These are phyloP conservation scores for Drosophila helvetica DNA, from an alignment of 2,888 invertebrate genomes.

Conservation along the genomic window DNA sequence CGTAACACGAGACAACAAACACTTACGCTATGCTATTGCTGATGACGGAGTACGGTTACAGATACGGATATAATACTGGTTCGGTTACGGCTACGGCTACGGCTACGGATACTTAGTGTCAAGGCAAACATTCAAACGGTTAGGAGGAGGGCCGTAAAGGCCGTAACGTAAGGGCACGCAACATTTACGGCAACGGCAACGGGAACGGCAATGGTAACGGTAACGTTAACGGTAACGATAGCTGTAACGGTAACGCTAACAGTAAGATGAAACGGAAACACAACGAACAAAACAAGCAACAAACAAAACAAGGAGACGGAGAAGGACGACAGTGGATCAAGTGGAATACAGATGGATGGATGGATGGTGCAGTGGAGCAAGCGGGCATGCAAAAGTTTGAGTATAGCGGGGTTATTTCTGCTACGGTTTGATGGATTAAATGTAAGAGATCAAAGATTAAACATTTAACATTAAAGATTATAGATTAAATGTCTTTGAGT, in stretches of 20 bases:
- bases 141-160: slow-evolving; percentile 32
- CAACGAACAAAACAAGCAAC: slow-evolving; percentile 6
- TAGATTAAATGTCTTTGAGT: neutral
- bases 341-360: slow-evolving; percentile 7
- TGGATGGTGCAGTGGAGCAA: neutral
- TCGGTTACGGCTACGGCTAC: slow-evolving; percentile 33
- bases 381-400: neutral
- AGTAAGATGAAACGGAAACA: slow-evolving; percentile 19
- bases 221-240: slow-evolving; percentile 29
- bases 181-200: slow-evolving; percentile 25
- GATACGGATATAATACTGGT: slow-evolving; percentile 32
- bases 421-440: neutral
- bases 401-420: neutral
- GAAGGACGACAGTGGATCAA: slow-evolving; percentile 8
- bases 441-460: slow-evolving; percentile 1
- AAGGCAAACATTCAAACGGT: slow-evolving; percentile 26
- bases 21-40: slow-evolving; percentile 66
- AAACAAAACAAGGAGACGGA: too few species aligned
- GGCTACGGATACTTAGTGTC: slow-evolving; percentile 40
- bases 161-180: slow-evolving; percentile 57
- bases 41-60: slow-evolving; percentile 26
- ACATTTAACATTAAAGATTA: neutral
- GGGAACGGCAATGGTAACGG: slow-evolving; percentile 32
- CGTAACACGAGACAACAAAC: slow-evolving; percentile 59
- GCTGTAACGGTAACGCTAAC: slow-evolving; percentile 20